Evolutionary conservation across 2,113 vertebrate species (phyloP).

Genomic region (Tragelaphus imberbis): DNA sequence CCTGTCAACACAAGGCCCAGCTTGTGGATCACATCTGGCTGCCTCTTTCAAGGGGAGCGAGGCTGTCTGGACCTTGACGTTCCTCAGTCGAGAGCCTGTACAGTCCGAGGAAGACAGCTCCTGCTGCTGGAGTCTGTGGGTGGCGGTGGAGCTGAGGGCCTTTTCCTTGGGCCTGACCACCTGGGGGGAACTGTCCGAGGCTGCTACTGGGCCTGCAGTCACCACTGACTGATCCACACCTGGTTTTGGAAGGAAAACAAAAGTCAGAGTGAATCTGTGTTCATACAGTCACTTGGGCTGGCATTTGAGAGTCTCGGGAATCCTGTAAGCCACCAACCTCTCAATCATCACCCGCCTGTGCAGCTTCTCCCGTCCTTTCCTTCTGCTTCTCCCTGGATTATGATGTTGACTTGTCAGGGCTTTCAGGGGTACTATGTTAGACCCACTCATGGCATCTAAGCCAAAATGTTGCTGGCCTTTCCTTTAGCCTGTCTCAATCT

Average conservation of each 20-base stretch:
- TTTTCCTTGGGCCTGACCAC: slow-evolving; percentile 91
- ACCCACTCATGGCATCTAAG: background rate
- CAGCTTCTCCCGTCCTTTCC: background rate
- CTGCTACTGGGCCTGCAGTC: slow-evolving; percentile 51
- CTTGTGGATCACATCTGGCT: slow-evolving; percentile 75
- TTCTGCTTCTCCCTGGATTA: background rate
- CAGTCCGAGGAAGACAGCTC: slow-evolving; percentile 72
- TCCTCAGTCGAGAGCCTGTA: slow-evolving; percentile 63
- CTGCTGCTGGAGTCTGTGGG: slow-evolving; percentile 75
- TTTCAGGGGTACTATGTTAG: background rate
- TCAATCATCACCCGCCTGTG: background rate
- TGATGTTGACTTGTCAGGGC: background rate
- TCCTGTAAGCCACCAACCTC: background rate
- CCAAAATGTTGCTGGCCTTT: background rate
- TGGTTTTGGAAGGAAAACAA: slow-evolving; percentile 55
- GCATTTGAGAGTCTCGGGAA: background rate
- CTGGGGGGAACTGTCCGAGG: slow-evolving; percentile 77
- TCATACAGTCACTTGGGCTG: background rate
- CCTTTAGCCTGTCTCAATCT: background rate
- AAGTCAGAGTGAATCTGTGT: background rate
- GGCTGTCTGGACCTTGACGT: slow-evolving; percentile 63
- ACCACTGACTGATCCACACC: slow-evolving; percentile 78
- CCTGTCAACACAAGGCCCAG: slow-evolving; percentile 73
- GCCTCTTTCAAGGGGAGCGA: slow-evolving; percentile 69
- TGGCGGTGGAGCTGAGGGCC: slow-evolving; percentile 47